Evolutionary conservation across 2,113 vertebrate species (phyloP), one percentile per base, ranked within the genome.

Genomic region (Ochotona princeps): DNA sequence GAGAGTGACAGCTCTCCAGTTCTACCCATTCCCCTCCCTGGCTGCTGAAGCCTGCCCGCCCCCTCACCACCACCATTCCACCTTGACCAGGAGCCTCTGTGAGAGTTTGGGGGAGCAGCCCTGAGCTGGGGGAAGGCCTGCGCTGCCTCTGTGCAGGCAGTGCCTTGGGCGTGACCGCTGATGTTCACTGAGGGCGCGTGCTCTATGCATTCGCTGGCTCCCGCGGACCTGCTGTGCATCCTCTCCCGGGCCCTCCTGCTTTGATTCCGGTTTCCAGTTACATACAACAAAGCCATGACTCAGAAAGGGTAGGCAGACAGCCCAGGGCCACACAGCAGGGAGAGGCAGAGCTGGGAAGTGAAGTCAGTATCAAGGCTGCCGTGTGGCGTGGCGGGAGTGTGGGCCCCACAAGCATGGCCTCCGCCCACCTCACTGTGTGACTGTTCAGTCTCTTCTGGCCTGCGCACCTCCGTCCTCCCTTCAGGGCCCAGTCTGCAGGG

Each of bases 131-230:
- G 0, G 4, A 54, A 21, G 25, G 54, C 38, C 38, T 44, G 38
- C 3, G 38, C 38, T 44, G 32, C 32, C 26, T 81, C 51, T 3
- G 23, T 28, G 54, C n/a, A 6, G 44, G 67, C 54, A 13, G 38
- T 4, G 13, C 20, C 20, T 35, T 11, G 6, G 32, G 57, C 5
- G 47, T 5, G 23, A 5, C 8, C n/a, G 20, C 5, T 8, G 1
- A 2, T 0, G 12, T 14, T 23, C 7, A 4, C 0, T 2, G 30
- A 26, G 51, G 30, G 8, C 67, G 30, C 20, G n/a, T n/a, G 38
- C 38, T 44, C 38, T 44, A 6, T 44, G 38, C 38, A 3, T 44
- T 44, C 38, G 38, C 38, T 44, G 38, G 38, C 38, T 44, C 38
- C 38, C 38, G 38, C 38, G 38, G 38, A 44, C 38, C 38, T 3